These are phyloP conservation scores for Bombus pyrosoma DNA, from an alignment of 1,140 invertebrate genomes.

Conservation along the genomic window DNA sequence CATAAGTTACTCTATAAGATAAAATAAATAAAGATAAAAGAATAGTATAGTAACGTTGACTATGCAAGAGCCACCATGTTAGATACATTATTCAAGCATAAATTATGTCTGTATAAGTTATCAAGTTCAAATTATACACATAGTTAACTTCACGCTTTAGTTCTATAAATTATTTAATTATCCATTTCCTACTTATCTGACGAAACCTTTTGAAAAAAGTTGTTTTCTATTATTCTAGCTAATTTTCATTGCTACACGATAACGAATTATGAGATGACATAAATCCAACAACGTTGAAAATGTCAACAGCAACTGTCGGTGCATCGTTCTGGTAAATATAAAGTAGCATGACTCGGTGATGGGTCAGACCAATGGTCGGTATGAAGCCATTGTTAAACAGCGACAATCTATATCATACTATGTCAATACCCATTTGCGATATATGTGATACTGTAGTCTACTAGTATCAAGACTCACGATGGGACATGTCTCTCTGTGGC, in stretches of 20 bases:
- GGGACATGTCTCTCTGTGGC: background rate
- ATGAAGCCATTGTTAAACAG: conserved; percentile 14
- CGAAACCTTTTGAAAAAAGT: too few species aligned
- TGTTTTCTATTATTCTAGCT: background rate
- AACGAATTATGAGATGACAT: background rate
- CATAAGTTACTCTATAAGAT: background rate
- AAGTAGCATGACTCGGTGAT: conserved; percentile 4
- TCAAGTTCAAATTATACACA: background rate
- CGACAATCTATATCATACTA: background rate
- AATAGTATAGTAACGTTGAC: background rate
- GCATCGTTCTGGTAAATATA: background rate
- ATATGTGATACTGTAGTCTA: conserved; percentile 8
- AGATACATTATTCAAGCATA: background rate
- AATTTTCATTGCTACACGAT: background rate
- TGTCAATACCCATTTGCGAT: conserved; percentile 17
- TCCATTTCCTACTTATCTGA: background rate
- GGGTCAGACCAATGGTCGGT: background rate
- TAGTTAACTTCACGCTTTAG: background rate
- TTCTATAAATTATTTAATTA: background rate
- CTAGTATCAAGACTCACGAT: conserved; percentile 10
- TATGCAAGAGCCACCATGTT: background rate
- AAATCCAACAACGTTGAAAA: background rate
- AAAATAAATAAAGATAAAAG: background rate
- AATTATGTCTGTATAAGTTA: background rate
- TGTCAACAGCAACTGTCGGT: background rate